Conservation (phyloP, 2,888 invertebrate species). For the Xanthostigma xanthostigma region DNA sequence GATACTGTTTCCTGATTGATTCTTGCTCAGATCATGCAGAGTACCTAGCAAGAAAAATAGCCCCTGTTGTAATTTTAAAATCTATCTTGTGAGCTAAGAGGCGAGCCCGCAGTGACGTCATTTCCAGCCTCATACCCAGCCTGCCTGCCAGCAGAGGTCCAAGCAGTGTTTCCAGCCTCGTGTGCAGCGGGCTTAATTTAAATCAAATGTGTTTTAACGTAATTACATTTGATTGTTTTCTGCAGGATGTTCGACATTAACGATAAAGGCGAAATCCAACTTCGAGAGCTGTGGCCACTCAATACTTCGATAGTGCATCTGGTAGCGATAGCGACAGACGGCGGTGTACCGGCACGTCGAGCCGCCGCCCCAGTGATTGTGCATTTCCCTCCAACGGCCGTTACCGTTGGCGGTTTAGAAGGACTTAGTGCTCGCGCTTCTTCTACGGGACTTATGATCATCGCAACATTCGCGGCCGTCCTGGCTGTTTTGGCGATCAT, state of each 20-base stretch:
- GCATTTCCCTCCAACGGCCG: conserved; percentile 33
- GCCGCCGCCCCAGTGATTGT: conserved; percentile 53
- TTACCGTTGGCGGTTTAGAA: conserved; percentile 23
- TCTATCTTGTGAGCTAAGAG: too few relatives aligned
- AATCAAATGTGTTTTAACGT: too few relatives aligned
- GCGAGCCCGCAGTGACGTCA: too few relatives aligned
- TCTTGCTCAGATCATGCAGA: too few relatives aligned
- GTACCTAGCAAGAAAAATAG: too few relatives aligned
- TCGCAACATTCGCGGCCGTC: conserved; percentile 54
- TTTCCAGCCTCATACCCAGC: too few relatives aligned
- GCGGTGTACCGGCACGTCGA: conserved; percentile 68
- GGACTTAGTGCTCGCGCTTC: conserved; percentile 16
- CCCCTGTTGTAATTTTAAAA: too few relatives aligned
- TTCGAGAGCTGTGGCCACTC: conserved; percentile 25
- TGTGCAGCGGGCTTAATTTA: too few relatives aligned
- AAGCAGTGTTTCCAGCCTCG: too few relatives aligned
- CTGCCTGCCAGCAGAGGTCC: too few relatives aligned
- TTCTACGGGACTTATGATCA: conserved; percentile 22
- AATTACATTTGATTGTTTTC: conserved; percentile 5
- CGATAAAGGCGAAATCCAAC: conserved; percentile 46
- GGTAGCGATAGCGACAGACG: conserved; percentile 71
- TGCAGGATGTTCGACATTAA: conserved; percentile 47
- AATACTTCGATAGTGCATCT: conserved; percentile 42
- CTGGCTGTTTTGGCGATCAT: conserved; percentile 59
- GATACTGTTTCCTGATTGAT: too few relatives aligned